These are phyloP conservation scores for Plebejus argus DNA, from an alignment of 2,888 invertebrate species.

Conservation along the genomic window DNA sequence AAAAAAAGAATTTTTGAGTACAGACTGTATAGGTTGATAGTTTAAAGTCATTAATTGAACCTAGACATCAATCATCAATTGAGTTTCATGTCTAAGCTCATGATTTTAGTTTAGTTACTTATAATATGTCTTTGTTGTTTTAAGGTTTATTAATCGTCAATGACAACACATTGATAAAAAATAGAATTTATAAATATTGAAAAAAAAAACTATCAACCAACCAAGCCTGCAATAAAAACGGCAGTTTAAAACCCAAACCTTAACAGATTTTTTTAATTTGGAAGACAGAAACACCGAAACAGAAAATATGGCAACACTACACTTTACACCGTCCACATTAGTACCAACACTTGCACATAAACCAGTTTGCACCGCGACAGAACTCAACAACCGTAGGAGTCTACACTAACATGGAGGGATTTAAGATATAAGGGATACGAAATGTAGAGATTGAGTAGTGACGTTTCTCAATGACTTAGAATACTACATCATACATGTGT, in stretches of 20 bases:
- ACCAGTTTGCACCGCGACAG: constrained; percentile 43
- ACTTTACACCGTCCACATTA: constrained; percentile 40
- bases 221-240: background rate
- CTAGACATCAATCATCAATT: too few species aligned
- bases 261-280: constrained; percentile 51
- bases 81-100: too few species aligned
- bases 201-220: background rate
- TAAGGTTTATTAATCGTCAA: background rate
- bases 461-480: background rate
- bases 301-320: constrained; percentile 61
- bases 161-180: background rate
- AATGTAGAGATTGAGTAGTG: background rate
- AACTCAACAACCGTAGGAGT: constrained; percentile 39
- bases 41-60: too few species aligned
- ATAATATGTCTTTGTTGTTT: too few species aligned
- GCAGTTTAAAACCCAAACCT: background rate
- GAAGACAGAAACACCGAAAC: constrained; percentile 57
- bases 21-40: background rate
- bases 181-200: too few species aligned
- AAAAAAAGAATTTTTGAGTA: constrained; percentile 41
- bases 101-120: too few species aligned
- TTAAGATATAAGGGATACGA: constrained; percentile 11
- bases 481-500: too few species aligned
- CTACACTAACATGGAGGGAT: constrained; percentile 34
- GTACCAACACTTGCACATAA: constrained; percentile 48